These are phyloP conservation scores for Bathynomus jamesi DNA, from an alignment of 1,140 invertebrate species.

Conservation along the genomic window DNA sequence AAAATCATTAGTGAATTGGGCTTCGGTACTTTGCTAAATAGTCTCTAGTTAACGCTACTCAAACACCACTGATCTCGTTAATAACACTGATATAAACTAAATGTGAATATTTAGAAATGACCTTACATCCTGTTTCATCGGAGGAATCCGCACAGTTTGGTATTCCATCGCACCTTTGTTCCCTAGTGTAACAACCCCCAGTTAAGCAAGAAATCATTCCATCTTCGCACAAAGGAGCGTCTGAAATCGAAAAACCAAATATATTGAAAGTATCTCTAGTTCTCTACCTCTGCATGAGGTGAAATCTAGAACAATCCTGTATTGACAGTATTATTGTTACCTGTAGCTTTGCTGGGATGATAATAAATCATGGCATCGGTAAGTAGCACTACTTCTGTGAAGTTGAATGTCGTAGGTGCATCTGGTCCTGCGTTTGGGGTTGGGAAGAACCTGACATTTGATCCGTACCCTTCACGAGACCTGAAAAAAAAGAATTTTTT, in stretches of 20 bases:
- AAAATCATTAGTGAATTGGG: no score
- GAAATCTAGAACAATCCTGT: no score
- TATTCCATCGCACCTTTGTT: conserved; percentile 43
- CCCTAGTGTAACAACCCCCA: conserved; percentile 40
- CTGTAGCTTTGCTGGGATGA: conserved; percentile 28
- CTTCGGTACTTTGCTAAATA: no score
- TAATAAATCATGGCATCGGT: conserved; percentile 41
- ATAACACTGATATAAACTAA: no score
- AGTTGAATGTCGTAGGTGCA: conserved; percentile 43
- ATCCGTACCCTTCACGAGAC: conserved; percentile 42
- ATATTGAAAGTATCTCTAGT: no score
- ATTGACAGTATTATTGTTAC: not conserved
- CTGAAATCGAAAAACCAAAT: not conserved
- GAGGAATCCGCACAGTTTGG: conserved; percentile 43
- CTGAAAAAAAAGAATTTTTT: conserved; percentile 24
- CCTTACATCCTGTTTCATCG: conserved; percentile 47
- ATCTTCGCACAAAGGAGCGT: conserved; percentile 23
- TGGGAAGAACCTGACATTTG: conserved; percentile 43
- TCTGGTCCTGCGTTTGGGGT: conserved; percentile 43
- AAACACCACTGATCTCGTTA: no score
- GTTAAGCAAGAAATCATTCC: conserved; percentile 23
- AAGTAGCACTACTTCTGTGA: conserved; percentile 45
- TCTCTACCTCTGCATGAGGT: no score
- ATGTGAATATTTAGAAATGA: no score
- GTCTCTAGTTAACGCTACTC: no score